Percentiles rank a stretch among this genome's conserved stretches.
Evolutionary conservation across 2,113 vertebrate species (phyloP).

Genomic region (Prunella himalayana): DNA sequence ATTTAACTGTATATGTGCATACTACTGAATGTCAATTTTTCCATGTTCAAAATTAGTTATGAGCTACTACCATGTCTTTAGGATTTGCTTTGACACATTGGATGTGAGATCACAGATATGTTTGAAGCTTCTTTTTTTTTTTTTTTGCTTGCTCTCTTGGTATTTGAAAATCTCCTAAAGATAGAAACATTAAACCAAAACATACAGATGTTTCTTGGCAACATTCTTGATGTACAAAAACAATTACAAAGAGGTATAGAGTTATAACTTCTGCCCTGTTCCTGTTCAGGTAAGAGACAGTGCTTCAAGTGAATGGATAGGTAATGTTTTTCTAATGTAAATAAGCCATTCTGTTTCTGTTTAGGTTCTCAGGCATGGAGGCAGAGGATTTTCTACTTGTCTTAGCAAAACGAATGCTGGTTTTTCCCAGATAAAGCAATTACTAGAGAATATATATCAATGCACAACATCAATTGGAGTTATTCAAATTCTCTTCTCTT

Average conservation of each 20-base stretch:
- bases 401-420: background rate
- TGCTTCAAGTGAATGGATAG: background rate
- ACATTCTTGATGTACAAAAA: background rate
- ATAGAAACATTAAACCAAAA: background rate
- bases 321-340: background rate
- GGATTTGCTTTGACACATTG: background rate
- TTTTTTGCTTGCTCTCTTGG: background rate
- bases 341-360: background rate
- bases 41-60: background rate
- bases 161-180: background rate
- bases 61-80: background rate
- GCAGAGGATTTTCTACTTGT: background rate
- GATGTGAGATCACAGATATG: background rate
- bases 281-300: background rate
- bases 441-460: background rate
- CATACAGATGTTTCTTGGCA: background rate
- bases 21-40: background rate
- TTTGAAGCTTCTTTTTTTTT: background rate
- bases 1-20: fast-evolving
- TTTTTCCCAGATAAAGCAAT: background rate
- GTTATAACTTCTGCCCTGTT: background rate
- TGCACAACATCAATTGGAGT: background rate
- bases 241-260: background rate
- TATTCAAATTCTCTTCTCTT: background rate
- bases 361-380: background rate